Evolutionary conservation across 2,888 invertebrate genomes (phyloP).

Genomic region (Drepanosiphum platanoidis): DNA sequence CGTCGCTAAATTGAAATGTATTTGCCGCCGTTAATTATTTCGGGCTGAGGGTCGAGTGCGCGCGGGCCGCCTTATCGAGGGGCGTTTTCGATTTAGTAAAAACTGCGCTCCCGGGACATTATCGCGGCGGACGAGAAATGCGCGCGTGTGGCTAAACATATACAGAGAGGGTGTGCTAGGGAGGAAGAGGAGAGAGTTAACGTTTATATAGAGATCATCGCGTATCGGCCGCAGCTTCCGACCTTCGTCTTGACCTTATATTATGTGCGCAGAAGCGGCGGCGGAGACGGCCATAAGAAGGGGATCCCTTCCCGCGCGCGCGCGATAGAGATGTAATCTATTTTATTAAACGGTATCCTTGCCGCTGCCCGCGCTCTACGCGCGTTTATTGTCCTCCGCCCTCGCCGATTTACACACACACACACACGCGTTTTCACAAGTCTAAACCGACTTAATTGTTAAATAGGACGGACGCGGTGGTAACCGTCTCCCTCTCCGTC

Average conservation of each 20-base stretch:
- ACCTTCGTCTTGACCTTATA: conserved; percentile 36
- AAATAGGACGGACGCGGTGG: conserved; percentile 27
- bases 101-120: conserved; percentile 7
- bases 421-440: not conserved
- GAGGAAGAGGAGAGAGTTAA: not conserved
- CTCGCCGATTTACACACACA: not conserved
- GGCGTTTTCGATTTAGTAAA: not conserved
- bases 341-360: conserved; percentile 54
- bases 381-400: conserved; percentile 6
- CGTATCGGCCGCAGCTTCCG: conserved; percentile 46
- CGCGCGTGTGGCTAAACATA: not conserved
- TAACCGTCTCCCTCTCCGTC: not conserved
- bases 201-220: conserved; percentile 17
- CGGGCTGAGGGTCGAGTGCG: not conserved
- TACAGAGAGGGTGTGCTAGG: not conserved
- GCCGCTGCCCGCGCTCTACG: not conserved
- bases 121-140: too few species aligned
- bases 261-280: not conserved
- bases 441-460: conserved; percentile 48
- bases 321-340: conserved; percentile 51
- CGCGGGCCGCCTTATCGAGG: not conserved
- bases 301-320: conserved; percentile 15
- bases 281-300: not conserved
- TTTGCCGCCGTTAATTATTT: conserved; percentile 6
- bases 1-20: conserved; percentile 15